Conservation (phyloP, 2,113 vertebrate species). For the Carettochelys insculpta region DNA sequence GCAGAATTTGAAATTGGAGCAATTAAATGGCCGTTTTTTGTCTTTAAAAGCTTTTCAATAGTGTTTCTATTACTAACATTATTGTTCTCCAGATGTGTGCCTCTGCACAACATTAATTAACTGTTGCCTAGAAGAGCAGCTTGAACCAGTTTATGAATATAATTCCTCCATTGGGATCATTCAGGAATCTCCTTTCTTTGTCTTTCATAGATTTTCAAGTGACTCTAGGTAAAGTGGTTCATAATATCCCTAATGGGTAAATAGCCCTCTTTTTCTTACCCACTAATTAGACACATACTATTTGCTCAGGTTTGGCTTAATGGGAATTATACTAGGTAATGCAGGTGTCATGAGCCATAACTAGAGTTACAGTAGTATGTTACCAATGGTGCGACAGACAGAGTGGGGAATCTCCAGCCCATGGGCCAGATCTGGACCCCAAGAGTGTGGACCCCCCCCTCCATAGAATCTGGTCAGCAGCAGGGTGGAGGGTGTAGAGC, state of each 20-base stretch:
- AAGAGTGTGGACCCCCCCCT: too few species aligned
- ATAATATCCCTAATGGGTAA: not conserved
- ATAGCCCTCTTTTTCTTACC: not conserved
- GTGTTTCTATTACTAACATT: not conserved
- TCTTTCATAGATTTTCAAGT: not conserved
- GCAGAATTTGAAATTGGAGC: not conserved
- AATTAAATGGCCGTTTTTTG: not conserved
- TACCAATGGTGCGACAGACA: too few species aligned
- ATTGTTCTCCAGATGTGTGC: not conserved
- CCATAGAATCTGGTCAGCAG: too few species aligned
- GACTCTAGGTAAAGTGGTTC: not conserved
- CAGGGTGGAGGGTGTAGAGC: too few species aligned
- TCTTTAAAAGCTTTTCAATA: not conserved
- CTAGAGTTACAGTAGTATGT: not conserved
- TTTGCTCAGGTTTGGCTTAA: not conserved
- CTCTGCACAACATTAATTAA: not conserved
- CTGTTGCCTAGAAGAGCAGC: not conserved
- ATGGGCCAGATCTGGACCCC: too few species aligned
- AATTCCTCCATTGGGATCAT: not conserved
- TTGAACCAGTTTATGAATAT: not conserved
- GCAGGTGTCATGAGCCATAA: not conserved
- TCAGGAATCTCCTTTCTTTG: not conserved
- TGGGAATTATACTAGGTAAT: not conserved
- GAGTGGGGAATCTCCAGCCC: too few species aligned
- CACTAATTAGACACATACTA: not conserved